Base-by-base conservation (phyloP, 2,888 invertebrate genomes). In the Apeira syringaria region DNA sequence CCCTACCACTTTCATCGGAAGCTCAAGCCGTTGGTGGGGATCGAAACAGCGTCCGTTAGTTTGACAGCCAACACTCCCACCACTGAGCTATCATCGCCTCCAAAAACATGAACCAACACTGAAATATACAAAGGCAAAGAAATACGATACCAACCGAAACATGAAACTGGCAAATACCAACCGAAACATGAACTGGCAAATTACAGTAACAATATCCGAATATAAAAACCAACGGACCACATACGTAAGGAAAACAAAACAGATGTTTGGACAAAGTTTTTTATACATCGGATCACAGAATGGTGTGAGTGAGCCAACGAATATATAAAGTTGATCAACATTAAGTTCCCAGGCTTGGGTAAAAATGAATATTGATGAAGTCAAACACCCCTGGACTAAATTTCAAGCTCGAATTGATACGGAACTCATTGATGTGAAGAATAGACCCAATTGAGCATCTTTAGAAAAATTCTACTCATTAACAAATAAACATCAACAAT, bases 341-440 rank as follows among this genome's bases (percentile, higher is more conserved):
- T 56, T 50, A 50, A 50, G 28, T 49, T 41, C 38, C 36, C 39
- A 47, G 46, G 50, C 46, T 46, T 27, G 36, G 22, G 25, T 46
- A 43, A 47, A 53, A 47, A 53, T 51, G 46, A 56, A 48, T 50
- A 47, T 46, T 50, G 46, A 56, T 53, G 49, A 47, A 35, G 15
- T 26, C 11, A 22, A 31, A 27, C 37, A 44, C 30, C 37, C 46
- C 30, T 50, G 28, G 32, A 28, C 32, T 49, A 44, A 38, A 44
- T 51, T 50, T 44, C 41, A 51, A 35, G 43, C 43, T 37, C 40
- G 25, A 46, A 34, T 38, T 44, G 38, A 44, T 30, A 24, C 40
- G 31, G 24, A 47, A 34, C 40, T 34, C 38, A 39, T 41, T 43
- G n/a, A n/a, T n/a, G n/a, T n/a, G n/a, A n/a, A n/a, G n/a, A n/a